Conservation (phyloP, 2,797 vertebrate species). For the Falco concolor region DNA sequence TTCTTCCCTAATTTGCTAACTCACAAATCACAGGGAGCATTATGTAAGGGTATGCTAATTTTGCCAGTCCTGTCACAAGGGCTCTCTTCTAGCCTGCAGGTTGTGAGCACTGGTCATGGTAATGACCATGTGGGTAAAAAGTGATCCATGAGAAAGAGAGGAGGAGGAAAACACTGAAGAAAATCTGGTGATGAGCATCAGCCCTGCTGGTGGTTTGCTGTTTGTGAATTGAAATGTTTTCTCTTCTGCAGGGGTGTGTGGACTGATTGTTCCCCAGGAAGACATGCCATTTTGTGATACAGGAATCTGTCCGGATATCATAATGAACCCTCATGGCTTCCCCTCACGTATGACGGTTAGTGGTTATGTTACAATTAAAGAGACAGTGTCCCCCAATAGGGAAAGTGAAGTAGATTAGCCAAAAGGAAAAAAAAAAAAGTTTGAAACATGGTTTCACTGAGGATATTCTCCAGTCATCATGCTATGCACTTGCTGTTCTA, state of each 20-base stretch:
- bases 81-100: not conserved
- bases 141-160: constrained; percentile 23
- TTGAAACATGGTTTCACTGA: not conserved
- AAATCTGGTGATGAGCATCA: constrained; percentile 13
- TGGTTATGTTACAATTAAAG: not conserved
- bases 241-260: constrained; percentile 88
- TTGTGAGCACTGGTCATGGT: constrained; percentile 27
- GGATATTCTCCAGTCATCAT: not conserved
- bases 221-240: constrained; percentile 39
- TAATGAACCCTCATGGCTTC: constrained; percentile 99
- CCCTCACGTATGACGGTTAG: constrained; percentile 98
- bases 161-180: constrained; percentile 30
- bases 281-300: constrained; percentile 98
- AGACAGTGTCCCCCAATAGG: not conserved
- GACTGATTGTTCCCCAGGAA: constrained; percentile 97
- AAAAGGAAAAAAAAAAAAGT: not conserved
- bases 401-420: not conserved
- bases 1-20: constrained; percentile 17
- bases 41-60: constrained; percentile 25
- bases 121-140: constrained; percentile 34
- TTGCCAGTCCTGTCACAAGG: not conserved
- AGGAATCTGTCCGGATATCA: constrained; percentile 97
- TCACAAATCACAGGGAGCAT: not conserved
- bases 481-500: fast-evolving
- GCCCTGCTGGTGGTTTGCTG: constrained; percentile 31